Evolutionary conservation across 2,113 vertebrate genomes (phyloP).

Genomic region (Hippocampus mohnikei): DNA sequence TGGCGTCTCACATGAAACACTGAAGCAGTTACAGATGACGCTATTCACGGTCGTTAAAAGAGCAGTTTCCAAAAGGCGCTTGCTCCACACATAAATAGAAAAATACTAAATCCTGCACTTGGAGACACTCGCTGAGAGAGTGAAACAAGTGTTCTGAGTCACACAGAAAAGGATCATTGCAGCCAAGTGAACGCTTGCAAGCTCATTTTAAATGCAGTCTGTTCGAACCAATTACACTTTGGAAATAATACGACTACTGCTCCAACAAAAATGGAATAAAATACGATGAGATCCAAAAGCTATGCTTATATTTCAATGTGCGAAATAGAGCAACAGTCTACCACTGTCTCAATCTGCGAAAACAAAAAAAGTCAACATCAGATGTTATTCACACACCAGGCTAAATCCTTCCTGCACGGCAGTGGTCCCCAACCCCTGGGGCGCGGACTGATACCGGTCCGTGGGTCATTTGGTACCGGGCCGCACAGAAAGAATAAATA

Average conservation of each 20-base stretch:
- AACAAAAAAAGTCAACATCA: no score
- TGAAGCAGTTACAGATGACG: slow-evolving; percentile 45
- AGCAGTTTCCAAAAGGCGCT: slow-evolving; percentile 36
- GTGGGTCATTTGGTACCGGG: no score
- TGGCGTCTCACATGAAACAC: slow-evolving; percentile 52
- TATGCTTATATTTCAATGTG: background rate
- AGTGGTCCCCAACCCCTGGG: no score
- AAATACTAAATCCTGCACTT: slow-evolving; percentile 16
- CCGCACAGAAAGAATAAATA: no score
- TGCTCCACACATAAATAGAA: background rate
- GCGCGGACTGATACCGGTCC: no score
- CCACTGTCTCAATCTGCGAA: no score
- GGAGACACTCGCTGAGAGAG: slow-evolving; percentile 19
- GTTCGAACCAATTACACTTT: background rate
- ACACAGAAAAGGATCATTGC: slow-evolving; percentile 2
- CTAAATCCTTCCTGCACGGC: no score
- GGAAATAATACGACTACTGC: background rate
- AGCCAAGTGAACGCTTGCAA: slow-evolving; percentile 7
- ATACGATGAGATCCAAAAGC: background rate
- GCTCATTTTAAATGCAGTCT: slow-evolving; percentile 11
- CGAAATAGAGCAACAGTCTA: no score
- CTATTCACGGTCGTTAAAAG: slow-evolving; percentile 49
- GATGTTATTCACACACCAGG: no score
- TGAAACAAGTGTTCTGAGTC: slow-evolving; percentile 27
- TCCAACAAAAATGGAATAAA: background rate